These are phyloP conservation scores for Calyptomena viridis DNA, from an alignment of 2,113 vertebrate genomes.

Conservation along the genomic window DNA sequence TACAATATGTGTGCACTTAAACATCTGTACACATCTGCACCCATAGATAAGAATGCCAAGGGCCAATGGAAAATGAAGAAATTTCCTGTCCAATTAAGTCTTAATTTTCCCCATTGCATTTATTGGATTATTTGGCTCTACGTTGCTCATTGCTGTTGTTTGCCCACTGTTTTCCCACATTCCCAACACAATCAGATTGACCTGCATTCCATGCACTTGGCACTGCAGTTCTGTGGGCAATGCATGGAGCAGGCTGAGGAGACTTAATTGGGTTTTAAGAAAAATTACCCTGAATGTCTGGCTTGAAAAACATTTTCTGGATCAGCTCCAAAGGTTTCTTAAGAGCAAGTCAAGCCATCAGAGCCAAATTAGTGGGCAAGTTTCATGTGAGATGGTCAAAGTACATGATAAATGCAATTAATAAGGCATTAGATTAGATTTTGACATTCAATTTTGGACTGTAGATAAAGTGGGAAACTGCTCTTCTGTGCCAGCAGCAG, in stretches of 20 bases:
- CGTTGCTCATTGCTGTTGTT: background rate
- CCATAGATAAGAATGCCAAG: background rate
- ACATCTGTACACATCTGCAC: background rate
- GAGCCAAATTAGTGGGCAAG: background rate
- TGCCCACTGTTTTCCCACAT: background rate
- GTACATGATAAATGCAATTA: slow-evolving; percentile 25
- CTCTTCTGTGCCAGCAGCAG: background rate
- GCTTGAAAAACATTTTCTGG: background rate
- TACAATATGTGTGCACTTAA: background rate
- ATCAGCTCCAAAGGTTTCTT: background rate
- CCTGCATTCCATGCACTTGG: background rate
- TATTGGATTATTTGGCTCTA: background rate
- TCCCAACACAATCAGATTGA: background rate
- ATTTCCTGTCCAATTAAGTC: background rate
- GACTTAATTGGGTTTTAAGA: background rate
- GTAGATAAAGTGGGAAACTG: background rate
- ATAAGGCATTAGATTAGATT: background rate
- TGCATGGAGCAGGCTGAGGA: background rate
- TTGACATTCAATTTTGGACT: background rate
- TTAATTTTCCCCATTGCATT: background rate
- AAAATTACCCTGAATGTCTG: background rate
- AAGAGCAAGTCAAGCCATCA: background rate
- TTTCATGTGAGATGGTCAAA: background rate
- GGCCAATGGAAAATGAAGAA: background rate
- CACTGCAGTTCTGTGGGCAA: background rate